Evolutionary conservation across 2,113 vertebrate genomes (phyloP).

Genomic region (Phyllopteryx taeniolatus): DNA sequence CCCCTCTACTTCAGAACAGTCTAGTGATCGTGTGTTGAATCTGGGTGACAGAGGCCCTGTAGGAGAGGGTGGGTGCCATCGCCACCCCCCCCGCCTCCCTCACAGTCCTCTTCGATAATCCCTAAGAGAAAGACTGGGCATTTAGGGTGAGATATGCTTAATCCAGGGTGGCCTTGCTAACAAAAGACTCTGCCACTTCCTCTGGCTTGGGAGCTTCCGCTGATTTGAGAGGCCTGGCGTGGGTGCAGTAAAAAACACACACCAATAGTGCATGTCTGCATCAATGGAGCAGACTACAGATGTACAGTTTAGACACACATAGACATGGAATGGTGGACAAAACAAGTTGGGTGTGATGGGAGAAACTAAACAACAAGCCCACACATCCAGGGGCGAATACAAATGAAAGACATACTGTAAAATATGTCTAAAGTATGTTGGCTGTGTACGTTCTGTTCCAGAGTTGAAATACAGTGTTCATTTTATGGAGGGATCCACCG

Average conservation of each 20-base stretch:
- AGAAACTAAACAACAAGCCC: conserved; percentile 45
- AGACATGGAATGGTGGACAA: conserved; percentile 15
- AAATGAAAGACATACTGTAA: conserved; percentile 22
- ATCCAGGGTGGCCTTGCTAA: conserved; percentile 61
- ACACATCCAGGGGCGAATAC: conserved; percentile 15
- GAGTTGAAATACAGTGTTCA: conserved; percentile 40
- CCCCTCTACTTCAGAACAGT: conserved; percentile 31
- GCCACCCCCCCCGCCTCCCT: conserved; percentile 27
- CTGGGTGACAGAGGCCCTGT: conserved; percentile 67
- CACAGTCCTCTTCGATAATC: conserved; percentile 58
- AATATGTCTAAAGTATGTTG: conserved; percentile 6
- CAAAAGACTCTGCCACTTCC: conserved; percentile 66
- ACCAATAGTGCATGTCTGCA: conserved; percentile 39
- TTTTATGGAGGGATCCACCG: conserved; percentile 16
- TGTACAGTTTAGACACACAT: conserved; percentile 18
- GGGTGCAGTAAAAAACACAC: conserved; percentile 56
- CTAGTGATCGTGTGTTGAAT: conserved; percentile 63
- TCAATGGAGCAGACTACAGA: conserved; percentile 43
- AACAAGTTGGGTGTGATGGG: conserved; percentile 9
- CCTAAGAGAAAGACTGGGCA: conserved; percentile 65
- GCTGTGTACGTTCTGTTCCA: conserved; percentile 53
- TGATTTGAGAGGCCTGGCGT: conserved; percentile 44
- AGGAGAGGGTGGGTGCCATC: conserved; percentile 29
- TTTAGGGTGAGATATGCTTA: conserved; percentile 70
- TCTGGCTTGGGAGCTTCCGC: conserved; percentile 68